Percentiles rank a stretch among this genome's conserved stretches.
phyloP scores from a whole-genome alignment of 2,888 invertebrate genomes.

The Euproctis similis region DNA sequence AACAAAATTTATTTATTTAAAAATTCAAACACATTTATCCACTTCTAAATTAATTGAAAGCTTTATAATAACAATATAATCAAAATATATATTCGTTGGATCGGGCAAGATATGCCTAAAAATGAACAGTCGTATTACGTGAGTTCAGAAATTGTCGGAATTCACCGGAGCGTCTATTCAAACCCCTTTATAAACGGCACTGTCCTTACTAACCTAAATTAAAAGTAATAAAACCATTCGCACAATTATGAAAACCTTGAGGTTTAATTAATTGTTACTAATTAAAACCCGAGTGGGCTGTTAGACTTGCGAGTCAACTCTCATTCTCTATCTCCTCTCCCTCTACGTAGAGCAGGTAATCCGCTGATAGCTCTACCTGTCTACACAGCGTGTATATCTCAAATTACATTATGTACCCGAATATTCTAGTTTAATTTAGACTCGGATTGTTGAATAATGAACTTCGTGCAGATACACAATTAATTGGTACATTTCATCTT shows the following conservation, averaged over 20 bases:
- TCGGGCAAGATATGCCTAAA: no score
- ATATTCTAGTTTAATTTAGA: constrained; percentile 26
- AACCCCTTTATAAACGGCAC: no score
- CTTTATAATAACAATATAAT: no score
- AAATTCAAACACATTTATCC: no score
- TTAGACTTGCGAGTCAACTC: constrained; percentile 17
- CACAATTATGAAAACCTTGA: constrained; percentile 12
- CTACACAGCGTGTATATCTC: constrained; percentile 14
- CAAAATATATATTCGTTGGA: no score
- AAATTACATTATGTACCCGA: constrained; percentile 23
- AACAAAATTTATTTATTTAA: no score
- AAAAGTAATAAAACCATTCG: no score
- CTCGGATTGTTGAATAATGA: constrained; percentile 27
- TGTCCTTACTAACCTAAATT: background rate
- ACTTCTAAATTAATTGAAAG: no score
- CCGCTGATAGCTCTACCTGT: constrained; percentile 1
- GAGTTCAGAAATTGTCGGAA: background rate
- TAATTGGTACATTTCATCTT: background rate
- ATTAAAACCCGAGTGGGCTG: constrained; percentile 15
- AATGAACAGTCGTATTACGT: no score
- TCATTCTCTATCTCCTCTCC: constrained; percentile 4
- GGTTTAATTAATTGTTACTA: constrained; percentile 16
- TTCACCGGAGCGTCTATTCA: background rate
- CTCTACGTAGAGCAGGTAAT: background rate
- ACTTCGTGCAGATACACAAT: constrained; percentile 20